A percentile compares a stretch with the other conserved stretches of the same genome.
Evolutionary conservation across 2,888 invertebrate species (phyloP).

Genomic region (Adela reaumurella): DNA sequence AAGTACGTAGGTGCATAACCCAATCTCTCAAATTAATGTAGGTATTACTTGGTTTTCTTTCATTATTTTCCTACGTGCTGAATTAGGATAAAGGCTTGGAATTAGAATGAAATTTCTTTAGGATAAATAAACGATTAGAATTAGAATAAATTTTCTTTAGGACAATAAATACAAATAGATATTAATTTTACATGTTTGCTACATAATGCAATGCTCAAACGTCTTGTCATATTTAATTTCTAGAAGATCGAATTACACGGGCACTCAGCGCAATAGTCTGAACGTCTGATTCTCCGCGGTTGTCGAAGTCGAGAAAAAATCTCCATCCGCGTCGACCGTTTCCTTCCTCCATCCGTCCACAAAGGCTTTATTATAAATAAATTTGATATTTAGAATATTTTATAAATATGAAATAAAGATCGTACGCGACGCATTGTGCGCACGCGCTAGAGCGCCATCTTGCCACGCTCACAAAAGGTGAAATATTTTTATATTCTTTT

Average conservation of each 20-base stretch:
- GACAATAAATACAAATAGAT: no score
- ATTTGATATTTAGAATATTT: not conserved
- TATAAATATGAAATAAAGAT: not conserved
- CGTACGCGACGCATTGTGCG: conserved; percentile 24
- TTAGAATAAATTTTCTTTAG: no score
- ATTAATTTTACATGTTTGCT: no score
- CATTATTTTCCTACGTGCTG: no score
- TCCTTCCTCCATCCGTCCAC: not conserved
- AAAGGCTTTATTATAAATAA: not conserved
- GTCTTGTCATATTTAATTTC: no score
- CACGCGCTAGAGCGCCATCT: conserved; percentile 29
- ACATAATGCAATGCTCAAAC: no score
- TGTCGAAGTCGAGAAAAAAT: not conserved
- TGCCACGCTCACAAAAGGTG: conserved; percentile 4
- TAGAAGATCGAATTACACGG: not conserved
- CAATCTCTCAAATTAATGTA: no score
- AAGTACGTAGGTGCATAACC: no score
- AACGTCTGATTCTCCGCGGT: not conserved
- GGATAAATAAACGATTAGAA: no score
- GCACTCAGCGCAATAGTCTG: not conserved
- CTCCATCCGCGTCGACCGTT: not conserved
- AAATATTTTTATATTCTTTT: conserved; percentile 34
- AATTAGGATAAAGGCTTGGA: no score
- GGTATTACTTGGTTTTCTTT: no score
- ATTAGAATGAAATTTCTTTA: no score